Conservation (phyloP, 2,888 invertebrate species). For the Pammene fasciana region DNA sequence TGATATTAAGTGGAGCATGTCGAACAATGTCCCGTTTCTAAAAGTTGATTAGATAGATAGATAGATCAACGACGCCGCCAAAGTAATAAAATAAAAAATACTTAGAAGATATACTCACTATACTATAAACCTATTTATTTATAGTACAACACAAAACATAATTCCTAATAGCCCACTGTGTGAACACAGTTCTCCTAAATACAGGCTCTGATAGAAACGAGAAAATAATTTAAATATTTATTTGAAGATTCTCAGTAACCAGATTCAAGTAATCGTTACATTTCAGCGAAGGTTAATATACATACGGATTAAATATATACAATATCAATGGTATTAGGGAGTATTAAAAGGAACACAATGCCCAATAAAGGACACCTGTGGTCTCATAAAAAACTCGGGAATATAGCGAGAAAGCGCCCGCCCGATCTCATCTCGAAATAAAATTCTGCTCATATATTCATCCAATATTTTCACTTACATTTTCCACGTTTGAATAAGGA, state of each 20-base stretch:
- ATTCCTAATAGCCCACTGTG: too few relatives aligned
- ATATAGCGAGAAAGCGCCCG: constrained; percentile 62
- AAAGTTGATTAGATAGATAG: too few relatives aligned
- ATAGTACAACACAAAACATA: too few relatives aligned
- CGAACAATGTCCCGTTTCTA: too few relatives aligned
- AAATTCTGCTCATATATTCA: constrained; percentile 38
- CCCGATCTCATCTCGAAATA: constrained; percentile 32
- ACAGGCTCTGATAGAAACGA: too few relatives aligned
- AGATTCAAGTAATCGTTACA: constrained; percentile 5
- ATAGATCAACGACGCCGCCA: too few relatives aligned
- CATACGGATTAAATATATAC: constrained; percentile 45
- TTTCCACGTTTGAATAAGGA: neutral
- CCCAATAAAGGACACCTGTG: constrained; percentile 74
- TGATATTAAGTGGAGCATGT: too few relatives aligned
- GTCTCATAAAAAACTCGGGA: constrained; percentile 66
- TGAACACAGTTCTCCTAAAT: too few relatives aligned
- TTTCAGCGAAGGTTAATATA: constrained; percentile 13
- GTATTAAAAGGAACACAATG: constrained; percentile 62
- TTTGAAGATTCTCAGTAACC: constrained; percentile 4
- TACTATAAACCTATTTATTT: too few relatives aligned
- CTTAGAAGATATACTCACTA: too few relatives aligned
- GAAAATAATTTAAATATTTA: neutral
- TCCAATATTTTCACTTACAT: constrained; percentile 31
- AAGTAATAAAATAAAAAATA: too few relatives aligned
- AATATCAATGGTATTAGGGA: constrained; percentile 59